Evolutionary conservation across 2,888 invertebrate genomes (phyloP).

Genomic region (Mycalesis mineus): DNA sequence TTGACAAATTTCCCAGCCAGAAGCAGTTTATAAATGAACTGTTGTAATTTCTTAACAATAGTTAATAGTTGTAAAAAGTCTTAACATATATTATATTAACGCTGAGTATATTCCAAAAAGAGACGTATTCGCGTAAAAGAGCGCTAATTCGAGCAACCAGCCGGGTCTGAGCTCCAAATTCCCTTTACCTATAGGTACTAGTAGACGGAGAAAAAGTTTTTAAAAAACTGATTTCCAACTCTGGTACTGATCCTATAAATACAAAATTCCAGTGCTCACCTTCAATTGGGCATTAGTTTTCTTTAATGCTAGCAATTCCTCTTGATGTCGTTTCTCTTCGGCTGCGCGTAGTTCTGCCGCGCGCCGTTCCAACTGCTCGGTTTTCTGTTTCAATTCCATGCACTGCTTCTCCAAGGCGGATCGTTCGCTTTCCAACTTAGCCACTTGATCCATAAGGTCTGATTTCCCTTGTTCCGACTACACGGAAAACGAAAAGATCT

Average conservation of each 20-base stretch:
- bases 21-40: no score
- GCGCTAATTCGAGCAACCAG: no score
- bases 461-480: constrained; percentile 93
- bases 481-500: neutral
- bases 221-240: no score
- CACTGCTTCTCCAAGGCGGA: constrained; percentile 80
- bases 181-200: no score
- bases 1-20: neutral
- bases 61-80: no score
- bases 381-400: constrained; percentile 77
- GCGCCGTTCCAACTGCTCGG: constrained; percentile 89
- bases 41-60: no score
- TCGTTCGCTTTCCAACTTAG: constrained; percentile 82
- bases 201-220: no score
- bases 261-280: constrained; percentile 58
- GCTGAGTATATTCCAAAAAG: no score
- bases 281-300: constrained; percentile 96
- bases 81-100: no score
- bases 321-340: constrained; percentile 94
- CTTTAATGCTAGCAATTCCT: constrained; percentile 94
- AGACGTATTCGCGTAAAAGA: no score
- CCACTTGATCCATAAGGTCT: constrained; percentile 86
- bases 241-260: no score
- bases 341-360: constrained; percentile 90
- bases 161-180: no score